Evolutionary conservation across 2,888 invertebrate genomes (phyloP).

Genomic region (Hirtodrosophila confusa): DNA sequence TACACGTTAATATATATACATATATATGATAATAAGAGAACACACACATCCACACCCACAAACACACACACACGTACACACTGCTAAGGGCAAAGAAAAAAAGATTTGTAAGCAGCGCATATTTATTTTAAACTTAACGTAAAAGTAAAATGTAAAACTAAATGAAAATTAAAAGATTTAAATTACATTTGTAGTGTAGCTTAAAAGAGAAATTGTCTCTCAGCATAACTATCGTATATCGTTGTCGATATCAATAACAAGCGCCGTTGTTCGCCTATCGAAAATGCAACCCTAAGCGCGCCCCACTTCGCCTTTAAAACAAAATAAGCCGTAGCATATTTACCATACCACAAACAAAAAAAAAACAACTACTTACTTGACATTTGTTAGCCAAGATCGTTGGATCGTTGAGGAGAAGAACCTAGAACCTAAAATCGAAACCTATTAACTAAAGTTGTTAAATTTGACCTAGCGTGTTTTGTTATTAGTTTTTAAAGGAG

Average conservation of each 20-base stretch:
- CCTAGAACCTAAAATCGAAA: background rate
- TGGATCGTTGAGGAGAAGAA: background rate
- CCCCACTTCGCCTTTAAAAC: too few relatives aligned
- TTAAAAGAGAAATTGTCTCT: slow-evolving; percentile 24
- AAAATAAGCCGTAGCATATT: too few relatives aligned
- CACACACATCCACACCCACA: slow-evolving; percentile 23
- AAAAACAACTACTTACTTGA: background rate
- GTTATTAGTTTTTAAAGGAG: slow-evolving; percentile 47
- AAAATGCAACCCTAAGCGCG: slow-evolving; percentile 25
- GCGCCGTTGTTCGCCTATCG: background rate
- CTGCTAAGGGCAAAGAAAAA: slow-evolving; percentile 17
- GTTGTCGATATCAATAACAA: background rate
- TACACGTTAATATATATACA: slow-evolving; percentile 17
- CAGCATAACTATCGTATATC: slow-evolving; percentile 21
- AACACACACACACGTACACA: slow-evolving; percentile 26
- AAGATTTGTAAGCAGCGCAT: slow-evolving; percentile 52
- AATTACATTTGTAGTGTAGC: slow-evolving; percentile 55
- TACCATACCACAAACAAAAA: too few relatives aligned
- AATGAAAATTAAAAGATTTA: slow-evolving; percentile 27
- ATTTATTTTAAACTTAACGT: slow-evolving; percentile 72
- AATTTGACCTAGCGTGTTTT: slow-evolving; percentile 46
- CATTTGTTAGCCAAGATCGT: slow-evolving; percentile 8
- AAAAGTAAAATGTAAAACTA: slow-evolving; percentile 28
- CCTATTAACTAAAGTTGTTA: slow-evolving; percentile 40
- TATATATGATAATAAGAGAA: slow-evolving; percentile 36